Percentiles rank a stretch among this genome's conserved stretches.
These are phyloP conservation scores for Galaxias olidus DNA, from an alignment of 2,797 vertebrate genomes.

Conservation along the genomic window DNA sequence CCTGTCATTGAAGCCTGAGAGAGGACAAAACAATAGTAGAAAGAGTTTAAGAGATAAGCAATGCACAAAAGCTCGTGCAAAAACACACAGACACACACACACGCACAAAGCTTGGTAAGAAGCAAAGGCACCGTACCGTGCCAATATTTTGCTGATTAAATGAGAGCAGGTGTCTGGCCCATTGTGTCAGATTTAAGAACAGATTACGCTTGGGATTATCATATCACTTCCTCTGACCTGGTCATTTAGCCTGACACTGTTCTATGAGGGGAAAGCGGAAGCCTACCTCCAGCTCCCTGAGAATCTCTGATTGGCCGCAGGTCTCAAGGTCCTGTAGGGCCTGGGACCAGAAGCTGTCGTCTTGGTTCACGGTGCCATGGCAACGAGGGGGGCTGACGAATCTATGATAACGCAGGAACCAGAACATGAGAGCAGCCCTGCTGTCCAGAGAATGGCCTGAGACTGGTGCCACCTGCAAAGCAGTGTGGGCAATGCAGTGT, in stretches of 20 bases:
- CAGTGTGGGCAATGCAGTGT: conserved; percentile 75
- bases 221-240: conserved; percentile 59
- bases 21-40: conserved; percentile 23
- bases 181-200: conserved; percentile 64
- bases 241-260: conserved; percentile 42
- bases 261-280: conserved; percentile 71
- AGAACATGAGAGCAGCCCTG: conserved; percentile 84
- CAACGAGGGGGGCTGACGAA: conserved; percentile 86
- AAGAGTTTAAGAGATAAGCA: neutral
- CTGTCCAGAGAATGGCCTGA: conserved; percentile 42
- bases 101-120: conserved; percentile 31
- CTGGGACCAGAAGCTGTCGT: conserved; percentile 96
- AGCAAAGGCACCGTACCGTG: conserved; percentile 15
- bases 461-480: conserved; percentile 60
- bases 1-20: conserved; percentile 92
- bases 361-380: conserved; percentile 83
- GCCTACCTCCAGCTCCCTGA: conserved; percentile 96
- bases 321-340: conserved; percentile 98
- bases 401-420: conserved; percentile 96
- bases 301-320: conserved; percentile 96
- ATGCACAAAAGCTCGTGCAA: neutral
- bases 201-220: conserved; percentile 66
- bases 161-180: conserved; percentile 51
- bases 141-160: conserved; percentile 15
- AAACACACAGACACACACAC: neutral